A percentile compares a stretch with the other conserved stretches of the same genome.
These are phyloP conservation scores for Brachypterus glaber DNA, from an alignment of 2,888 invertebrate species.

Conservation along the genomic window DNA sequence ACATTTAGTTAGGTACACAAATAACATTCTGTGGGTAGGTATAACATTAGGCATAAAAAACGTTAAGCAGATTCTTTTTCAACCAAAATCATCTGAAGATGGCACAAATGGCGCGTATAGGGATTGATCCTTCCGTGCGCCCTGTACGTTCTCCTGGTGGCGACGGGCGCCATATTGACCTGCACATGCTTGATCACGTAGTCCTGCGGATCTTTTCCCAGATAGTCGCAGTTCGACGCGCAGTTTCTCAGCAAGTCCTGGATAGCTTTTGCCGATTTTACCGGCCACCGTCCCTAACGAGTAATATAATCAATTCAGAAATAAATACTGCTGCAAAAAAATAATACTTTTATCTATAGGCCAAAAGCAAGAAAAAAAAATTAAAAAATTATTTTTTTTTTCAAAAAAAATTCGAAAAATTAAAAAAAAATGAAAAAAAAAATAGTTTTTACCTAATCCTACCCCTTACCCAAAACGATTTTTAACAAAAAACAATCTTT, in stretches of 20 bases:
- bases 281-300: conserved; percentile 61
- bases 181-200: conserved; percentile 73
- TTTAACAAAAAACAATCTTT: too few relatives aligned
- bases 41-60: too few relatives aligned
- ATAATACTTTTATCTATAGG: not conserved
- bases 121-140: conserved; percentile 80
- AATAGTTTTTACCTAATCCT: too few relatives aligned
- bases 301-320: too few relatives aligned
- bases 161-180: conserved; percentile 68
- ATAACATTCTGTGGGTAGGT: too few relatives aligned
- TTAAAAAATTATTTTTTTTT: too few relatives aligned
- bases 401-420: too few relatives aligned
- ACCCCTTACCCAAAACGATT: too few relatives aligned
- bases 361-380: too few relatives aligned
- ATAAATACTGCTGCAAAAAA: not conserved
- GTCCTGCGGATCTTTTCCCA: conserved; percentile 67
- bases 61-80: too few relatives aligned
- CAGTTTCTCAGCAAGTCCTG: conserved; percentile 71
- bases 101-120: conserved; percentile 74
- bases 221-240: conserved; percentile 71
- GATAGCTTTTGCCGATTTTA: conserved; percentile 71
- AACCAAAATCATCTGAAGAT: conserved; percentile 63
- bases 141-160: conserved; percentile 71
- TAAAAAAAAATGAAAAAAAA: too few relatives aligned
- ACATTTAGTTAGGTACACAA: too few relatives aligned